phyloP scores from a whole-genome alignment of 2,797 vertebrate genomes.

The Falco rusticolus region DNA sequence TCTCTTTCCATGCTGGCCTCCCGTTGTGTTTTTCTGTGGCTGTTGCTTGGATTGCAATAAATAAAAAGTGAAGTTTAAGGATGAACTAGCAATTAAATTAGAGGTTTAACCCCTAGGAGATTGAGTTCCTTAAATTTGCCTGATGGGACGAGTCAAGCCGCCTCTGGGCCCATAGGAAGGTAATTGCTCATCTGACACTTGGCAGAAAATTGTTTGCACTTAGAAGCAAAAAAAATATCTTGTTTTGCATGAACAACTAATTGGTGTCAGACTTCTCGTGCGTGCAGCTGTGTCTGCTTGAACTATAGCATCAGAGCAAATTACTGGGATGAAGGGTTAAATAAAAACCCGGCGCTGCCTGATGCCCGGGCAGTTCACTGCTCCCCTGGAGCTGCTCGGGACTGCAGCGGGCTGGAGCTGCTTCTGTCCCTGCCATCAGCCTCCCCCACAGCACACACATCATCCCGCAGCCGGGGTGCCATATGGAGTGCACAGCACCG shows the following conservation, averaged over 20 bases:
- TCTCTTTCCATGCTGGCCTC: not conserved
- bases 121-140: not conserved
- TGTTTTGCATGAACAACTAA: not conserved
- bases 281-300: not conserved
- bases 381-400: not conserved
- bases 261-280: not conserved
- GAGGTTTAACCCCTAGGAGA: not conserved
- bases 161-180: not conserved
- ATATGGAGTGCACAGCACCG: not conserved
- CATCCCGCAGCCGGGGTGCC: not conserved
- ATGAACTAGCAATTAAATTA: not conserved
- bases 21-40: not conserved
- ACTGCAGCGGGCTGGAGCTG: not conserved
- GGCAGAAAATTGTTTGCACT: not conserved
- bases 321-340: not conserved
- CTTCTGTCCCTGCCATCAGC: not conserved
- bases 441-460: not conserved
- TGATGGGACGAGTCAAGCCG: not conserved
- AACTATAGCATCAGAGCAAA: accelerated
- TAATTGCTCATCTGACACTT: not conserved
- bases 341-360: not conserved
- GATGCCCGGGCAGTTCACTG: not conserved
- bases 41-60: not conserved
- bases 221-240: not conserved
- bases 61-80: not conserved